A percentile compares a stretch with the other conserved stretches of the same genome.
Conservation (phyloP, 2,888 invertebrate genomes). For the Protula sp. region DNA sequence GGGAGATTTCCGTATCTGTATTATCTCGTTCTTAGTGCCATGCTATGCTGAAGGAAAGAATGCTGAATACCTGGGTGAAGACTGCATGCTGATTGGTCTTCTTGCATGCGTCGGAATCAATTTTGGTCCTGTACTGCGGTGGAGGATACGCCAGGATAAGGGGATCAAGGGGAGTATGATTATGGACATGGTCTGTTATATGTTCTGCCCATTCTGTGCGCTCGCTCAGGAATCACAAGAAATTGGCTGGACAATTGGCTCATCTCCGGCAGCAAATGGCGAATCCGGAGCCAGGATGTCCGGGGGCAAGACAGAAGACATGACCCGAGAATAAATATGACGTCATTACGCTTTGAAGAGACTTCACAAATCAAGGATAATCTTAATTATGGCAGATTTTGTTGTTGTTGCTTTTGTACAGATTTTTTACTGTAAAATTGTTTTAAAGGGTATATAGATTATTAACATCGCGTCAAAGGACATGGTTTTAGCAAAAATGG, state of each 20-base stretch:
- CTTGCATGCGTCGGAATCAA: conserved; percentile 4
- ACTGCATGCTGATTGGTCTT: conserved; percentile 15
- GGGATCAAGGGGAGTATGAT: conserved; percentile 13
- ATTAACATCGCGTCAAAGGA: no score
- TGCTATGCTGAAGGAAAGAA: conserved; percentile 16
- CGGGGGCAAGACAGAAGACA: no score
- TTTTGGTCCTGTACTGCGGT: conserved; percentile 13
- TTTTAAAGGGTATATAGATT: no score
- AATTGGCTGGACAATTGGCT: conserved; percentile 12
- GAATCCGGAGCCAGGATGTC: neutral
- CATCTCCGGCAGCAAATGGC: neutral
- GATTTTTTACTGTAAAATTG: no score
- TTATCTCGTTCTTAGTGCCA: conserved; percentile 9
- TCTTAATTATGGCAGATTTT: no score
- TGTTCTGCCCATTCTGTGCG: conserved; percentile 11
- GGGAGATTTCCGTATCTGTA: conserved; percentile 6
- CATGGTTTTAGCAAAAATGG: no score
- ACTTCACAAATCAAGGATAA: no score
- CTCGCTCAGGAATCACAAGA: conserved; percentile 13
- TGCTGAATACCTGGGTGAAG: conserved; percentile 15
- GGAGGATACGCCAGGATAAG: conserved; percentile 16
- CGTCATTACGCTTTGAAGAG: no score
- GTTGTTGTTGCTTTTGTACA: no score
- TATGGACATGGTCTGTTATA: conserved; percentile 6
- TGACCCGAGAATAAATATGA: no score